A percentile compares a stretch with the other conserved stretches of the same genome.
phyloP scores from a whole-genome alignment of 2,113 vertebrate genomes.

The Caranx melampygus region DNA sequence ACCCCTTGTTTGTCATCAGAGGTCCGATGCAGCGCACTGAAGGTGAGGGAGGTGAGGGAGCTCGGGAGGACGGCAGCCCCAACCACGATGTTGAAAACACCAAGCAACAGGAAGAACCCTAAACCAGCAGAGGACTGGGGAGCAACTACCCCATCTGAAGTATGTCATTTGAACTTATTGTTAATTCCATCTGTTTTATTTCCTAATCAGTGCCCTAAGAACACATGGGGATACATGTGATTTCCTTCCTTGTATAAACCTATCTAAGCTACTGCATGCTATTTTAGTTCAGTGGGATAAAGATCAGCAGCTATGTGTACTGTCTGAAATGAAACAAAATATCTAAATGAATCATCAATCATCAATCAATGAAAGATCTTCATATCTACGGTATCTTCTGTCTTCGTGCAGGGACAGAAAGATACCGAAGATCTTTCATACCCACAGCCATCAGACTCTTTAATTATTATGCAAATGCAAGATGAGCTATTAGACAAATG shows the following conservation, averaged over 20 bases:
- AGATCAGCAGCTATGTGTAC: too few relatives aligned
- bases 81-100: neutral
- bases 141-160: conserved; percentile 11
- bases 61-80: neutral
- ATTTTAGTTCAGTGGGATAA: too few relatives aligned
- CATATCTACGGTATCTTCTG: too few relatives aligned
- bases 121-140: conserved; percentile 1
- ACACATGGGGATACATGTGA: neutral
- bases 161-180: neutral
- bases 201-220: neutral
- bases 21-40: conserved; percentile 57
- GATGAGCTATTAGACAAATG: too few relatives aligned
- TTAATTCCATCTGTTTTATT: neutral
- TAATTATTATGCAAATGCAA: too few relatives aligned
- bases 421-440: too few relatives aligned
- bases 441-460: too few relatives aligned
- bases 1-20: neutral
- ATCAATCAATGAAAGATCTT: too few relatives aligned
- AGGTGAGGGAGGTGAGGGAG: neutral
- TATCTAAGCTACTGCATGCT: too few relatives aligned
- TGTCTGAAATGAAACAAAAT: too few relatives aligned
- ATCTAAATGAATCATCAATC: too few relatives aligned
- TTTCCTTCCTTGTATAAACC: neutral
- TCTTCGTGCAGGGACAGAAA: too few relatives aligned
- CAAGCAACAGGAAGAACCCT: neutral